Percentiles rank a stretch among this genome's conserved stretches.
Conservation (phyloP, 1,140 invertebrate species). For the Nymphalis io region DNA sequence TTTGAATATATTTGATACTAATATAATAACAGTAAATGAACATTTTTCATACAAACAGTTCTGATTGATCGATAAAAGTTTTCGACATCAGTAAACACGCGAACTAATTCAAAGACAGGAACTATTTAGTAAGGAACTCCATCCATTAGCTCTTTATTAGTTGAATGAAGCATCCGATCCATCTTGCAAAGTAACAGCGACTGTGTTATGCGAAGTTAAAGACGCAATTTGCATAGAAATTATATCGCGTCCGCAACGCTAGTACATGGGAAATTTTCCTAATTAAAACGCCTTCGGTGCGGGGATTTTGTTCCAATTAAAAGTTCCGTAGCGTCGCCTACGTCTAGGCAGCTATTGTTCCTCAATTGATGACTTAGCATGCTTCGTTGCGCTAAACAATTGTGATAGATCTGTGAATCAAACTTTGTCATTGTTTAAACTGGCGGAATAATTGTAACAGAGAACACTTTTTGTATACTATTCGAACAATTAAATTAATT, state of each 20-base stretch:
- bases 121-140: conserved; percentile 24
- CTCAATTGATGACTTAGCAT: conserved; percentile 47
- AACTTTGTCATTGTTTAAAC: conserved; percentile 6
- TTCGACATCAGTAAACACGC: conserved; percentile 4
- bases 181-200: conserved; percentile 30
- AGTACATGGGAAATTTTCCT: conserved; percentile 78
- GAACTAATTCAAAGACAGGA: conserved; percentile 12
- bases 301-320: conserved; percentile 77
- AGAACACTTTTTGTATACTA: background rate
- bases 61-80: conserved; percentile 6
- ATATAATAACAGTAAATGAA: background rate
- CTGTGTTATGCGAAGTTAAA: conserved; percentile 66
- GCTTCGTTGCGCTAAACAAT: conserved; percentile 4
- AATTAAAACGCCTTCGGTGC: conserved; percentile 77
- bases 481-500: too few species aligned
- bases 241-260: conserved; percentile 68
- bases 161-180: conserved; percentile 34
- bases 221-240: conserved; percentile 78
- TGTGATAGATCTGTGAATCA: background rate
- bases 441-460: background rate
- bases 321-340: conserved; percentile 61
- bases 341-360: conserved; percentile 51
- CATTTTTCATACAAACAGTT: background rate
- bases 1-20: background rate
- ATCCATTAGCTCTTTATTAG: conserved; percentile 30